These are phyloP conservation scores for Miniopterus natalensis DNA, from an alignment of 2,113 vertebrate genomes.

Conservation along the genomic window DNA sequence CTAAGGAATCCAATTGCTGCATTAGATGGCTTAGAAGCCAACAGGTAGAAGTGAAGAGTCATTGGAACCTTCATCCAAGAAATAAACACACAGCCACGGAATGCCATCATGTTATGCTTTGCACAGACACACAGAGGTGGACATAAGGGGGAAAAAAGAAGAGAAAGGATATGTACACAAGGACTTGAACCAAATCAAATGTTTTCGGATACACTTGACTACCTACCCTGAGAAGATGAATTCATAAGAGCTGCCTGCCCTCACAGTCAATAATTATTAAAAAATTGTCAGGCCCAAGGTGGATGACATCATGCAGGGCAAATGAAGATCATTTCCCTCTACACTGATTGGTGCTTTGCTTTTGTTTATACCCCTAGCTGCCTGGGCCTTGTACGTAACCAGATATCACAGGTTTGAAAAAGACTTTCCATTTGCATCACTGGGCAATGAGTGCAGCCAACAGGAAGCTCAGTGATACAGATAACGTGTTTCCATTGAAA, in stretches of 20 bases:
- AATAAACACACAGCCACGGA: not conserved
- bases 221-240: constrained; percentile 66
- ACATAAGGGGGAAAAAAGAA: not conserved
- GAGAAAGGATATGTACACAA: constrained; percentile 35
- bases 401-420: constrained; percentile 37
- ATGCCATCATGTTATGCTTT: not conserved
- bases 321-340: constrained; percentile 71
- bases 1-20: not conserved
- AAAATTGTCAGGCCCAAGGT: constrained; percentile 72
- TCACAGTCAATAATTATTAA: constrained; percentile 68
- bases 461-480: constrained; percentile 71
- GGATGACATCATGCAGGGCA: constrained; percentile 71
- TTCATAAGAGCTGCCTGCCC: constrained; percentile 52
- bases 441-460: constrained; percentile 34
- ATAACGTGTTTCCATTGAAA: constrained; percentile 81
- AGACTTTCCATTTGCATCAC: constrained; percentile 64
- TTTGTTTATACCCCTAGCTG: constrained; percentile 19
- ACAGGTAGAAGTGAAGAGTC: constrained; percentile 22
- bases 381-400: constrained; percentile 66
- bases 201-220: constrained; percentile 61
- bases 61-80: not conserved
- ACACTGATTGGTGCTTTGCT: constrained; percentile 22
- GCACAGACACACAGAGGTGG: constrained; percentile 12
- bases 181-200: constrained; percentile 44
- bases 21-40: not conserved